Conservation (phyloP, 2,797 vertebrate genomes). For the Schizopygopsis pylzovi region DNA sequence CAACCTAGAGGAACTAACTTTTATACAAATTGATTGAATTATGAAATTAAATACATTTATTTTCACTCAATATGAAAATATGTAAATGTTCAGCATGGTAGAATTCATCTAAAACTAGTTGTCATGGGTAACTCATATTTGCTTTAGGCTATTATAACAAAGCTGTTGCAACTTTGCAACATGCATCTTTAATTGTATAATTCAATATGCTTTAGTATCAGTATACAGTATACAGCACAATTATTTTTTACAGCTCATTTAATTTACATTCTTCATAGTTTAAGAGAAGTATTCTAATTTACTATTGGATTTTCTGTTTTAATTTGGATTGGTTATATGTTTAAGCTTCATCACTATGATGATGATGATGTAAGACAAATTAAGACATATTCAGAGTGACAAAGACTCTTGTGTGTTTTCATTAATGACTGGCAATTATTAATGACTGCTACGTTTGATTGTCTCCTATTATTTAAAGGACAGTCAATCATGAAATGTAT, state of each 20-base stretch:
- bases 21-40: not conserved
- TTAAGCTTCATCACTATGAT: not conserved
- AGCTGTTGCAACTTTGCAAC: not conserved
- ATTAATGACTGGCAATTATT: constrained; percentile 3
- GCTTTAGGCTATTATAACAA: not conserved
- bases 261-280: not conserved
- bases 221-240: not conserved
- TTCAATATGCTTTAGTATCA: not conserved
- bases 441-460: constrained; percentile 22
- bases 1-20: not conserved
- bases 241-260: not conserved
- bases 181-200: not conserved
- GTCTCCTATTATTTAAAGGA: constrained; percentile 18
- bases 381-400: not conserved
- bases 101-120: not conserved
- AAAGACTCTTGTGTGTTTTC: not conserved
- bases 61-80: not conserved
- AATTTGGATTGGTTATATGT: not conserved
- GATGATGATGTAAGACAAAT: constrained; percentile 1
- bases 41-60: not conserved
- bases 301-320: not conserved
- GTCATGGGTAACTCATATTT: not conserved
- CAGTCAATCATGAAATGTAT: constrained; percentile 17
- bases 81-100: not conserved
- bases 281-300: not conserved